Base-by-base conservation (phyloP, 2,888 invertebrate genomes). In the Deladenus siricidicola region DNA sequence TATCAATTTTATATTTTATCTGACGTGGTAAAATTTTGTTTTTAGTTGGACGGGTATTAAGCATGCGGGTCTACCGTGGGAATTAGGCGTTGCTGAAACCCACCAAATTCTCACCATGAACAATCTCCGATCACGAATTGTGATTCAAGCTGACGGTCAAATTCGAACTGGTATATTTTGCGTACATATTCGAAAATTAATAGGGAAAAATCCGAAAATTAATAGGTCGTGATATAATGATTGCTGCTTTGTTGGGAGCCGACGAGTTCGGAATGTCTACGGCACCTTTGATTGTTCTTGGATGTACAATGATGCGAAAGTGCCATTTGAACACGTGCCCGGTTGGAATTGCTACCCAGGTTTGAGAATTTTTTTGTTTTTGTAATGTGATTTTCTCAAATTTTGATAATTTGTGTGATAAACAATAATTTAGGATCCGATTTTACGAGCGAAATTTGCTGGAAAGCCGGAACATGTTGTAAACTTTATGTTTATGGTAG, bases 221-320 rank as follows among this genome's bases (percentile, higher is more conserved):
- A 75, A 21, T 68, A 85, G 86, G 93, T 26, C 90, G 91, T 79
- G 98, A 98, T 83, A 90, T 98, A 28, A 86, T 93, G 72, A 89
- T 96, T 26, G 96, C 93, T 1, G 94, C 92, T 0, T 80, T 94
- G 45, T 83, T 98, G 43, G 98, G 98, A 26, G 98, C 98, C 8
- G 98, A 98, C 80, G 98, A 98, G 82, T 90, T 94, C 80, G 98
- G 66, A 14, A 64, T 58, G 63, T 64, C 93, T 80, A 98, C 98
- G 0, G 96, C 94, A 2, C 96, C 98, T 0, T 84, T 98, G 55
- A 94, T 98, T 77, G 92, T 89, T 1, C 86, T 98, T 82, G 98
- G 98, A 3, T 98, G 98, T 79, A 98, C 94, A 0, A 98, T 98
- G 98, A 98, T 98, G 98, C 85, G 98, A 60, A 98, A 98, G 80